phyloP scores from a whole-genome alignment of 1,140 invertebrate species.

The Choristoneura fumiferana region DNA sequence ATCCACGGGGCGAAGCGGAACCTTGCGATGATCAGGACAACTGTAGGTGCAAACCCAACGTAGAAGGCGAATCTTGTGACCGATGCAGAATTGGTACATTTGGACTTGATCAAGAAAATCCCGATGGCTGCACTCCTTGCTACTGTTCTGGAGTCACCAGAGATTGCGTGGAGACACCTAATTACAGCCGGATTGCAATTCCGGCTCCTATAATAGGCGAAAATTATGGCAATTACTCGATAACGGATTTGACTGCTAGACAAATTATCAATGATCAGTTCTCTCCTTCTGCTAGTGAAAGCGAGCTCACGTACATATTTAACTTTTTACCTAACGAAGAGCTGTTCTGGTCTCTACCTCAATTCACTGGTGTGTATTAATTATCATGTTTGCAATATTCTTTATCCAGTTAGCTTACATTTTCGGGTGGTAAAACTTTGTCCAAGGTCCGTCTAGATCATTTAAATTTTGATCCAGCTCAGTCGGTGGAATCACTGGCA shows the following conservation, averaged over 20 bases:
- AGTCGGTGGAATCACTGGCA: no score
- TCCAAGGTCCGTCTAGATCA: no score
- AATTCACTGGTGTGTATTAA: constrained; percentile 50
- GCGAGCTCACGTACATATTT: constrained; percentile 61
- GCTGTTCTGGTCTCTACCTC: constrained; percentile 63
- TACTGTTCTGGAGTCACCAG: constrained; percentile 94
- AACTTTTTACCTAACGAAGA: constrained; percentile 40
- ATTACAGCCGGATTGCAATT: constrained; percentile 18
- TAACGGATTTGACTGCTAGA: constrained; percentile 52
- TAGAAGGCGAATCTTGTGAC: constrained; percentile 88
- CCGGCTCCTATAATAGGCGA: constrained; percentile 59
- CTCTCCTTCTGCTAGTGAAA: constrained; percentile 47
- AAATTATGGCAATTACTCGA: constrained; percentile 53
- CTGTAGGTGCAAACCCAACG: constrained; percentile 83
- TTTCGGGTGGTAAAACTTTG: no score
- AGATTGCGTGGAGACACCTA: constrained; percentile 83
- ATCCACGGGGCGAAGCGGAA: constrained; percentile 59
- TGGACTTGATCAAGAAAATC: constrained; percentile 85
- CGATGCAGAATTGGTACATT: constrained; percentile 91
- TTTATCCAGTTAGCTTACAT: no score
- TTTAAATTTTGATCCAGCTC: no score
- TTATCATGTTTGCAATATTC: no score
- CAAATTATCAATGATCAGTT: constrained; percentile 55
- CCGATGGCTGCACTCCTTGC: constrained; percentile 92
- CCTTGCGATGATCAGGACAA: constrained; percentile 81